These are phyloP conservation scores for Conus betulinus DNA, from an alignment of 1,140 invertebrate species.

Conservation along the genomic window DNA sequence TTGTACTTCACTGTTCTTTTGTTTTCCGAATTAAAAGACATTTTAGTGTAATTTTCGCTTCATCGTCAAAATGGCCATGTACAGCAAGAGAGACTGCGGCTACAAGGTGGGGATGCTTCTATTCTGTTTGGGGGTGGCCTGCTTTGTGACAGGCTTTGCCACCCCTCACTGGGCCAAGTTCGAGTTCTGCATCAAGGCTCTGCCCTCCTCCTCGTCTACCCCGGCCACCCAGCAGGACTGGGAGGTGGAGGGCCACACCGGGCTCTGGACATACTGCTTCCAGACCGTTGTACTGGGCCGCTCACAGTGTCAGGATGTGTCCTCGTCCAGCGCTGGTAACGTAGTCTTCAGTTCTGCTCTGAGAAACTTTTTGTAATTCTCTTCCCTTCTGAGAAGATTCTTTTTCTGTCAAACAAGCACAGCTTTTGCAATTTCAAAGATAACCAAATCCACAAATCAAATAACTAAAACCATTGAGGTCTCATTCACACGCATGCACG, in stretches of 20 bases:
- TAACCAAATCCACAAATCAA: too few species aligned
- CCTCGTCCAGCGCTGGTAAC: too few species aligned
- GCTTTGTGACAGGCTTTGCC: background rate
- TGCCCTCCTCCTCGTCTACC: background rate
- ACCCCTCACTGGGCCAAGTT: background rate
- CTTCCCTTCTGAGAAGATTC: too few species aligned
- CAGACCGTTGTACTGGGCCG: background rate
- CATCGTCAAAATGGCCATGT: background rate
- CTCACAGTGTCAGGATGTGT: background rate
- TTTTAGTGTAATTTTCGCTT: too few species aligned
- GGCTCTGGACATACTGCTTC: background rate
- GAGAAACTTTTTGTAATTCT: too few species aligned
- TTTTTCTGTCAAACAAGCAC: background rate
- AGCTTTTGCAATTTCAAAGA: too few species aligned
- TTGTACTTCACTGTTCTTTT: too few species aligned
- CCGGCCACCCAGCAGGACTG: background rate
- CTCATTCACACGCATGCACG: background rate
- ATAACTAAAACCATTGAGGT: too few species aligned
- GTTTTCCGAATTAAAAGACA: too few species aligned
- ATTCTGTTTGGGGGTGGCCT: background rate
- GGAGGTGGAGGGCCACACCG: background rate
- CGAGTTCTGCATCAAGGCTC: background rate
- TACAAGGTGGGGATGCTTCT: background rate
- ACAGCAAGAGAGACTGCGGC: background rate
- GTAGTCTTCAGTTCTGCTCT: too few species aligned